Conservation (phyloP, 2,797 vertebrate species). For the Platyrinchus mystaceus region DNA sequence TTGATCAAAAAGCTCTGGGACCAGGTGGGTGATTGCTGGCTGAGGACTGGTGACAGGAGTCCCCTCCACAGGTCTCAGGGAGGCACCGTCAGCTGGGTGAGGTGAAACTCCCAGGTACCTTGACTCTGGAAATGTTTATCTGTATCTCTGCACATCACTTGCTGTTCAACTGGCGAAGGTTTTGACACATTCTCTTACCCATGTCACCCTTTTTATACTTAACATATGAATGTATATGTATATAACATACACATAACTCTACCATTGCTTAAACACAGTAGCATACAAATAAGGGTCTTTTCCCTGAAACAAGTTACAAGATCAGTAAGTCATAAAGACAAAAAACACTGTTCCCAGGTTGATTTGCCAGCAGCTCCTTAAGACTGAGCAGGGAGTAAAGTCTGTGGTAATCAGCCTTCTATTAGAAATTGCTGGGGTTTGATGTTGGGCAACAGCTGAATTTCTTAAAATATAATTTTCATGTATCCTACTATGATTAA, state of each 20-base stretch:
- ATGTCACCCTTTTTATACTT: not conserved
- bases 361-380: not conserved
- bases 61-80: not conserved
- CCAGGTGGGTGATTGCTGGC: not conserved
- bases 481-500: not conserved
- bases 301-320: not conserved
- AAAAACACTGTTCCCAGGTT: not conserved
- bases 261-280: not conserved
- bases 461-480: not conserved
- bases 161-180: not conserved
- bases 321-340: not conserved
- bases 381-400: not conserved
- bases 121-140: not conserved
- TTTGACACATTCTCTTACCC: not conserved
- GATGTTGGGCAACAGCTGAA: not conserved
- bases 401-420: not conserved
- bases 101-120: not conserved
- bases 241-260: not conserved
- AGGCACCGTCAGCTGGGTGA: not conserved
- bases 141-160: accelerated
- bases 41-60: not conserved
- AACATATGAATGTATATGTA: not conserved
- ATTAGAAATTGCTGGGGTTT: not conserved
- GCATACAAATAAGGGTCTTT: not conserved
- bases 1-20: not conserved